Percentiles rank a stretch among this genome's conserved stretches.
These are phyloP conservation scores for Bujurquina vittata DNA, from an alignment of 2,113 vertebrate species.

Conservation along the genomic window DNA sequence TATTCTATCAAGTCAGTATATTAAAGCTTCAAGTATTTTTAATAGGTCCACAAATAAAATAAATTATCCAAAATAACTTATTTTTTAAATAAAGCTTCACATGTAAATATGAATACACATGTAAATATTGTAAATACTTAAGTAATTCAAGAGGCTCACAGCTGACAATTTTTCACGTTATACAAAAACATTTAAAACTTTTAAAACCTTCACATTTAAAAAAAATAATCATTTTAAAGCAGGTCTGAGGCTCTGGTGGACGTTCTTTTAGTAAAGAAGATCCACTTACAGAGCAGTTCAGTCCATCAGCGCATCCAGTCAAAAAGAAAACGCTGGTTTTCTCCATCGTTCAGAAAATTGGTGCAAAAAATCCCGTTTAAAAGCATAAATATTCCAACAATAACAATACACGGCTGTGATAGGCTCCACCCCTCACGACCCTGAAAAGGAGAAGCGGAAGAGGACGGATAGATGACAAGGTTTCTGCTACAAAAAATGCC, in stretches of 20 bases:
- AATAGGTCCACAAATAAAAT: conserved; percentile 27
- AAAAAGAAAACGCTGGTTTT: background rate
- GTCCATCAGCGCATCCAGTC: background rate
- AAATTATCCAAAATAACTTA: conserved; percentile 47
- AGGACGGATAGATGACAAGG: too few relatives aligned
- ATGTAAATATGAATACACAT: background rate
- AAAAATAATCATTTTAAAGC: background rate
- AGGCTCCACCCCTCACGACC: too few relatives aligned
- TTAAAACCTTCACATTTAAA: background rate
- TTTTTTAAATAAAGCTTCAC: conserved; percentile 13
- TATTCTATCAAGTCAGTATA: conserved; percentile 12
- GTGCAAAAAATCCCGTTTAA: background rate
- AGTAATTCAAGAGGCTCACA: background rate
- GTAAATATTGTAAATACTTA: background rate
- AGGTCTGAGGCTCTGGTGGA: background rate
- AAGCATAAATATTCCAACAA: background rate
- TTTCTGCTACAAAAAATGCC: background rate
- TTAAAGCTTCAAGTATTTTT: conserved; percentile 29
- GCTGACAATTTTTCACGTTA: background rate
- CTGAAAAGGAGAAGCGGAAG: too few relatives aligned
- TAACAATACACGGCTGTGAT: too few relatives aligned
- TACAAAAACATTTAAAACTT: background rate
- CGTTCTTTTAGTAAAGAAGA: background rate
- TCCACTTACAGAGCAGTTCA: background rate
- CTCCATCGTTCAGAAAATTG: background rate